Conservation (phyloP, 2,888 invertebrate genomes). For the Dicycla oo region DNA sequence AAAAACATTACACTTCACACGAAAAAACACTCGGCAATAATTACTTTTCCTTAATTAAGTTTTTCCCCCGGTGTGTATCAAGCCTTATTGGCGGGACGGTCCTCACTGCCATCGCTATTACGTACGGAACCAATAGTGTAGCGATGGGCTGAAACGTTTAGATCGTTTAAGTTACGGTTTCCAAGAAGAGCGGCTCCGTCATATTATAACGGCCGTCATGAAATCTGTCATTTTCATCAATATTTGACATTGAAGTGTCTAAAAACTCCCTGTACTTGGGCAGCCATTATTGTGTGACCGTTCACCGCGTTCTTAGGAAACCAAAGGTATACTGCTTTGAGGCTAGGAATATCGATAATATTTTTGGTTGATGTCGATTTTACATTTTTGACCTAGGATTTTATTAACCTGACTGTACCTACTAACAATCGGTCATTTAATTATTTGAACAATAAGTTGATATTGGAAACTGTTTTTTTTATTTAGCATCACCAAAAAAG, state of each 20-base stretch:
- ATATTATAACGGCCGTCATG: not conserved
- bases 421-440: too few species aligned
- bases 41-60: constrained; percentile 52
- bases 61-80: constrained; percentile 29
- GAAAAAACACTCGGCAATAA: constrained; percentile 46
- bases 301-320: not conserved
- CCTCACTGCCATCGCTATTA: constrained; percentile 43
- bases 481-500: too few species aligned
- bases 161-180: not conserved
- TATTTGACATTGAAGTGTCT: not conserved
- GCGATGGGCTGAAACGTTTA: constrained; percentile 38
- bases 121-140: constrained; percentile 36
- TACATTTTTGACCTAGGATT: too few species aligned
- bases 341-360: not conserved
- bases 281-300: not conserved
- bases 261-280: not conserved
- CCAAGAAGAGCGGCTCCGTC: not conserved
- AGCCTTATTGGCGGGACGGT: constrained; percentile 30
- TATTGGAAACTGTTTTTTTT: too few species aligned
- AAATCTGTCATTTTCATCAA: not conserved
- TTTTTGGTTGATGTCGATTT: not conserved
- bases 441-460: too few species aligned
- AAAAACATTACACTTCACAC: constrained; percentile 24
- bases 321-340: not conserved
- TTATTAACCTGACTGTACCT: too few species aligned